These are phyloP conservation scores for Varanus komodoensis DNA, from an alignment of 2,113 vertebrate genomes.

Conservation along the genomic window DNA sequence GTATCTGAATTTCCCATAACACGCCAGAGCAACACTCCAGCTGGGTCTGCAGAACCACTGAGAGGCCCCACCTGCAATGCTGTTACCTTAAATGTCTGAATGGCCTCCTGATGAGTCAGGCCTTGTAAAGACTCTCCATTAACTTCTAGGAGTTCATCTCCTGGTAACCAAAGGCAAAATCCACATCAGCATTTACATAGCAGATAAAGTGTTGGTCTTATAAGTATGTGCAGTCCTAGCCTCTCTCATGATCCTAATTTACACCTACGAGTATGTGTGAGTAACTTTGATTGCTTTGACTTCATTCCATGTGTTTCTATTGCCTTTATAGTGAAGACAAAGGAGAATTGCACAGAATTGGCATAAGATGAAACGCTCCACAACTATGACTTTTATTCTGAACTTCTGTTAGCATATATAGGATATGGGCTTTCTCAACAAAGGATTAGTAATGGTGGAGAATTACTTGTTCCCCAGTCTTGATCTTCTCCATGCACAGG, in stretches of 20 bases:
- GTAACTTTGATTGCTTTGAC: background rate
- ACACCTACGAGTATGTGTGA: background rate
- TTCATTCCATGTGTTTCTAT: conserved; percentile 47
- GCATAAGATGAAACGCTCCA: conserved; percentile 22
- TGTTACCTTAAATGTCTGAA: conserved; percentile 96
- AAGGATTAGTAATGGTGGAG: background rate
- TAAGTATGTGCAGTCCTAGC: background rate
- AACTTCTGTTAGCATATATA: background rate
- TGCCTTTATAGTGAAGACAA: conserved; percentile 37
- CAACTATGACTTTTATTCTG: conserved; percentile 18
- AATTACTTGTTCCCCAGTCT: background rate
- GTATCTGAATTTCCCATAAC: too few relatives aligned
- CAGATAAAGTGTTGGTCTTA: background rate
- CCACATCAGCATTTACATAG: conserved; percentile 36
- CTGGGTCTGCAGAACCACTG: fast-evolving
- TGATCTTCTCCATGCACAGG: background rate
- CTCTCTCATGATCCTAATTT: conserved; percentile 11
- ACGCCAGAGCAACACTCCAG: too few relatives aligned
- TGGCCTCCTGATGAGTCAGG: conserved; percentile 94
- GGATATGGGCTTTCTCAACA: background rate
- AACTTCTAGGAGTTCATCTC: conserved; percentile 95
- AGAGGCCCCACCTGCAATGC: background rate
- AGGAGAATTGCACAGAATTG: conserved; percentile 4
- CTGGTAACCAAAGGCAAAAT: conserved; percentile 75
- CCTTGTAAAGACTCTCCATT: conserved; percentile 96